Evolutionary conservation across 2,797 vertebrate genomes (phyloP).

Genomic region (Tiaroga cobitis): DNA sequence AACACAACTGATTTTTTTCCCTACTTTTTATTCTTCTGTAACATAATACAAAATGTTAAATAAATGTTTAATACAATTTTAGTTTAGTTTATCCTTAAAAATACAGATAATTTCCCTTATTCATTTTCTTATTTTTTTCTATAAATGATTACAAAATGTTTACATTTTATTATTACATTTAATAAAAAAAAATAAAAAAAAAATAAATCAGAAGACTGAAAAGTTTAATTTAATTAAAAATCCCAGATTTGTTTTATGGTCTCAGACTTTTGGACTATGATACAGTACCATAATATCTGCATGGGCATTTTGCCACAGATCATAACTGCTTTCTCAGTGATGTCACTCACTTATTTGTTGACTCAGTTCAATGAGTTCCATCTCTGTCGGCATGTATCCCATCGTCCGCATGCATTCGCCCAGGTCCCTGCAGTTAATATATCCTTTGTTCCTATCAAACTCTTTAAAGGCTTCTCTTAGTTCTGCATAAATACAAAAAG

Average conservation of each 20-base stretch:
- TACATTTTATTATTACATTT: neutral
- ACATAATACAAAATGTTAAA: neutral
- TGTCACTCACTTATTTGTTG: constrained; percentile 90
- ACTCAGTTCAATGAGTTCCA: constrained; percentile 97
- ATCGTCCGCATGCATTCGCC: constrained; percentile 97
- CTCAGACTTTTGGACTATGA: neutral
- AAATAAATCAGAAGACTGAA: neutral
- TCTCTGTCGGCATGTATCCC: constrained; percentile 99
- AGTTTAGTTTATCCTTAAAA: neutral
- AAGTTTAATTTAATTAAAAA: neutral
- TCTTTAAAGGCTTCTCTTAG: constrained; percentile 92
- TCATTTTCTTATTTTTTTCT: neutral
- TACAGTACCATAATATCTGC: neutral
- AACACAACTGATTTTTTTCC: neutral
- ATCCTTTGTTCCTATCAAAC: constrained; percentile 90
- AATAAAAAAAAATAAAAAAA: neutral
- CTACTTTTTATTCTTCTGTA: too few species aligned
- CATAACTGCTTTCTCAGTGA: neutral
- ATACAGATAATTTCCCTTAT: neutral
- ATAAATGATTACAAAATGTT: neutral
- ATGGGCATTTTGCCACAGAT: neutral
- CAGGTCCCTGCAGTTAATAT: constrained; percentile 89
- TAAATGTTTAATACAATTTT: too few species aligned
- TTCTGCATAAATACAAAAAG: constrained; percentile 74
- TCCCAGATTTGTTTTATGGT: neutral